Base-by-base conservation (phyloP, 1,140 invertebrate species). In the Mycetomoellerius zeteki region DNA sequence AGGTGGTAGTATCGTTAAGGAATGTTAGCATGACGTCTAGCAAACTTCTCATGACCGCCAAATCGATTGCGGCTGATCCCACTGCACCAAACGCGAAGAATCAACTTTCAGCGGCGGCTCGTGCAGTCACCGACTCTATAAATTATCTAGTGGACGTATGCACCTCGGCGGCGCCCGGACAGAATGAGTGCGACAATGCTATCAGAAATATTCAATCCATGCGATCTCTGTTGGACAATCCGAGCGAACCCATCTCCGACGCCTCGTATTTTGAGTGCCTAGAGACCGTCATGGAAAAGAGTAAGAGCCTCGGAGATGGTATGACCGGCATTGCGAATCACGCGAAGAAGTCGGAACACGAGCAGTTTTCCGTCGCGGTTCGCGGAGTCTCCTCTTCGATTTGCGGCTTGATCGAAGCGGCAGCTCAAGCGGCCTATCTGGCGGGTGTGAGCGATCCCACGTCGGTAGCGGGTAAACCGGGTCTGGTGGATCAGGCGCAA, bases 101-200 rank as follows among this genome's bases (percentile, higher is more conserved):
- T 95, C 97, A 98, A 84, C 94, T 99, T 0, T 97, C 98, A 14
- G 97, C 97, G 1, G 98, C 98, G 33, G 98, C 98, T 0, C 96
- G 98, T 58, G 97, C 97, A 3, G 98, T 99, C 6, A 99, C 98
- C 0, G 98, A 99, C 88, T 98, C 98, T 92, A 99, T 99, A 82
- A 99, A 99, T 94, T 97, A 98, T 89, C 95, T 99, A 56, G 97
- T 98, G 21, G 96, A 97, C 90, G 96, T 97, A 1, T 98, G 97
- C 90, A 97, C 97, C 0, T 97, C 97, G 60, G 96, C 97, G 16
- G 97, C 97, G 1, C 98, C 94, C 88, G 98, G 99, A 0, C 98
- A 99, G 95, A 99, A 98, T 93, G 99, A 99, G 93, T 99, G 99
- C 94, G 99, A 99, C 93, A 99, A 98, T 93, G 99, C 99, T 2